phyloP scores from a whole-genome alignment of 1,140 invertebrate species.

The Drosophila rufa region DNA sequence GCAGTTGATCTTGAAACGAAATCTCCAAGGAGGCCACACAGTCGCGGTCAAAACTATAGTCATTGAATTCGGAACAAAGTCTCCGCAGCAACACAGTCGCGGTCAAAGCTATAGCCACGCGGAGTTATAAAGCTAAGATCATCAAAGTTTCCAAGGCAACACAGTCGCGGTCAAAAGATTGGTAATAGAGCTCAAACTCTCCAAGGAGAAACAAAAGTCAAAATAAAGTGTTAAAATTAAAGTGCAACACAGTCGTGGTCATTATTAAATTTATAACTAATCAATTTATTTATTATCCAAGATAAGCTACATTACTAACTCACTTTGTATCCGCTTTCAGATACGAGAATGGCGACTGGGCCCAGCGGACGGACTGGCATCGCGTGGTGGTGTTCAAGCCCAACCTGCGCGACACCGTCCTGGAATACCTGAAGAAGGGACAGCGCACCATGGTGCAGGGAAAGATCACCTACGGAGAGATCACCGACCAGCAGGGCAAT shows the following conservation, averaged over 20 bases:
- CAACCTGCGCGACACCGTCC: slow-evolving; percentile 90
- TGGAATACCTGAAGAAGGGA: slow-evolving; percentile 93
- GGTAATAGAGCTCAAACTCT: background rate
- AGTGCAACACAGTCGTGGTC: too few species aligned
- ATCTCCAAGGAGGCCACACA: slow-evolving; percentile 24
- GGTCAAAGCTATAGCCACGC: background rate
- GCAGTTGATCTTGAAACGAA: slow-evolving; percentile 16
- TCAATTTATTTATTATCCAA: too few species aligned
- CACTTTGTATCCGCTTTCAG: slow-evolving; percentile 20
- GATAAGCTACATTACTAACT: background rate
- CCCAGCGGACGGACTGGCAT: slow-evolving; percentile 96
- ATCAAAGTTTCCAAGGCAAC: background rate
- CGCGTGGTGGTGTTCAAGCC: slow-evolving; percentile 95
- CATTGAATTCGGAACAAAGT: background rate
- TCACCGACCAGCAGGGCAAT: slow-evolving; percentile 92
- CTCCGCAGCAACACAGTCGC: background rate
- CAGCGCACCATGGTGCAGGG: slow-evolving; percentile 94
- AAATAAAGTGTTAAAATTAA: too few species aligned
- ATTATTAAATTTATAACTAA: background rate
- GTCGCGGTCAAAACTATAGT: background rate
- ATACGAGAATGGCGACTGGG: slow-evolving; percentile 90
- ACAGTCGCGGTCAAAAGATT: background rate
- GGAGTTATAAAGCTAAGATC: too few species aligned
- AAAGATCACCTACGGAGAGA: slow-evolving; percentile 93
- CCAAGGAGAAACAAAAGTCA: too few species aligned